Base-by-base conservation (phyloP, 2,888 invertebrate genomes). In the Argyresthia goedartella region DNA sequence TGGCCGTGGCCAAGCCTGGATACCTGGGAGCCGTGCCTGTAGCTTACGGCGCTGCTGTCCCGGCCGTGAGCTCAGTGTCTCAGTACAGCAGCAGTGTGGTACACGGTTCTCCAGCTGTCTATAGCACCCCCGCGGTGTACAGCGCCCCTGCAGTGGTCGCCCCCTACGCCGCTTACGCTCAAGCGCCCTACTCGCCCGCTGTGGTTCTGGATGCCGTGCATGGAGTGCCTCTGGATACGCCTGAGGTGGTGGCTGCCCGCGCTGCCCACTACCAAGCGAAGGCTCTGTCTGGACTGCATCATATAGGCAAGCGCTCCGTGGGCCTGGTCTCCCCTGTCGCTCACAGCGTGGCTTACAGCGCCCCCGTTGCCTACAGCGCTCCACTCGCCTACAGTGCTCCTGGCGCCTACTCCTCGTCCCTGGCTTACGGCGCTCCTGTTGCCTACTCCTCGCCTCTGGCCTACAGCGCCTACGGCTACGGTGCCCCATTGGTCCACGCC, bases 1-100 rank as follows among this genome's bases (percentile, higher is more conserved):
- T 90, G 69, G 89, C 85, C 58, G 88, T 79, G 58, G 91, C 90
- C 69, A 87, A 81, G 69, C 87, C 87, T 10, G 54, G 71, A 10
- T 52, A 47, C 48, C 50, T 70, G 42, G 51, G 69, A 41, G 64
- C 76, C 53, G 64, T 67, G 15, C 78, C 78, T 1, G 8, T 73
- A 63, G 68, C 71, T 1, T 81, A 80, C 68, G 65, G 67, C 55
- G 61, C 73, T 13, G 63, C 60, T 35, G 60, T 63, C 52, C 70
- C 70, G 0, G 67, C 62, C n/a, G 63, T 62, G 44, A 66, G 64
- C 60, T 67, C 69, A 4, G 62, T 67, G 52, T 67, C 67, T n/a
- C 68, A 68, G 60, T 68, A 69, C 62, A 66, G 66, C 56, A 64
- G 66, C 55, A 68, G 69, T 54, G 71, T 76, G 45, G 67, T 71